Conservation (phyloP, 1,140 invertebrate genomes). For the Leguminivora glycinivorella region DNA sequence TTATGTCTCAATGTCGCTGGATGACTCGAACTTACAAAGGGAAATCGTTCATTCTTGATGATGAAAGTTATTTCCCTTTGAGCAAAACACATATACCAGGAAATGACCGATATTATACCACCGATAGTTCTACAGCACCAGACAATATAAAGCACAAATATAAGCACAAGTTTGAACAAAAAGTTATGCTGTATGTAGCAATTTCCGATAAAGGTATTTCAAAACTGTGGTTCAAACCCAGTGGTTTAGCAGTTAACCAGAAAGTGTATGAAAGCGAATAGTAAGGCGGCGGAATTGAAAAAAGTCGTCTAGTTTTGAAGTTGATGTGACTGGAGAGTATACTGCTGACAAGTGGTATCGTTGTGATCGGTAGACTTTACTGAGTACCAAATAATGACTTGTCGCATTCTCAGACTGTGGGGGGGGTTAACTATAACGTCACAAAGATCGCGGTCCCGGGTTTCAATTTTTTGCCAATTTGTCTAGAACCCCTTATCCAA, state of each 20-base stretch:
- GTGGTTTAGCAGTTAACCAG: not conserved
- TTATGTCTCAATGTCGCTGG: conserved; percentile 1
- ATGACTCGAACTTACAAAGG: not conserved
- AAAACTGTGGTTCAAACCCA: conserved; percentile 1
- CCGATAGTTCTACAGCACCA: not conserved
- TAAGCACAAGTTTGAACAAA: conserved; percentile 4
- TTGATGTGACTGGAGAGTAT: too few relatives aligned
- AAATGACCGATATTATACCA: conserved; percentile 8
- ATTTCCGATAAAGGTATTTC: conserved; percentile 3
- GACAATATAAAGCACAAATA: not conserved
- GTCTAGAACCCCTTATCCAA: too few relatives aligned
- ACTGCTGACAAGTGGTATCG: too few relatives aligned
- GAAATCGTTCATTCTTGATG: not conserved
- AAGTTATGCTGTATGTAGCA: not conserved
- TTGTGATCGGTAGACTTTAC: too few relatives aligned
- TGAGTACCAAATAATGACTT: too few relatives aligned
- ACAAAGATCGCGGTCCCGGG: too few relatives aligned
- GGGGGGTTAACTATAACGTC: too few relatives aligned
- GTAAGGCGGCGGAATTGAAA: too few relatives aligned
- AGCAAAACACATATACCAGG: not conserved
- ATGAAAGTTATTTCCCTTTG: not conserved
- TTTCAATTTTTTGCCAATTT: too few relatives aligned
- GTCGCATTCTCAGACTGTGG: too few relatives aligned
- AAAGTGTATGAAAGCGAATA: not conserved
- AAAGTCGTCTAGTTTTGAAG: too few relatives aligned